Base-by-base conservation (phyloP, 2,797 vertebrate genomes). In the Cynodonichthys magdalenae region DNA sequence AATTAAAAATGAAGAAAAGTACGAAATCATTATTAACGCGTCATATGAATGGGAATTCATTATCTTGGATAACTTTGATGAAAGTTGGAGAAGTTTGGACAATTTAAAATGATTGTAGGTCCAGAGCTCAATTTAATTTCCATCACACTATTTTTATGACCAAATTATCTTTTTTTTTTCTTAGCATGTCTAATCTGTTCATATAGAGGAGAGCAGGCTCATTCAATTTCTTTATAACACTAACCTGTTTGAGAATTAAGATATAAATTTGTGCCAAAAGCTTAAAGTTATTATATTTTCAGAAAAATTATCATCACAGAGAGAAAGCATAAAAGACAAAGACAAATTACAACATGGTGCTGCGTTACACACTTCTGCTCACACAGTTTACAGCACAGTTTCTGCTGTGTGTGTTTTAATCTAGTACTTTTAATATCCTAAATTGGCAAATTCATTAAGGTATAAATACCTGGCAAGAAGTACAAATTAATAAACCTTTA, bases 51-150 rank as follows among this genome's bases (percentile, higher is more conserved):
- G 48, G 59, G 58, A 75, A 66, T 81, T 60, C 9, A 81, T 75
- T 78, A 57, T 71, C 47, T 66, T 47, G 6, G 15, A 65, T 48
- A 54, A 53, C 82, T 81, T 78, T 80, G 74, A 84, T 84, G 68
- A 82, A 77, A 75, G 65, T 70, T 64, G 48, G 39, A 1, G 6
- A 71, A 61, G 67, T 52, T 59, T 54, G 42, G 57, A 77, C 51
- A 48, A 78, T 63, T 51, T 54, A 52, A 59, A 57, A 73, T 56
- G 54, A 64, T 85, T 82, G 48, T 59, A 42, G 70, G 73, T 60
- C 67, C 59, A 63, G 58, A 85, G 66, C 67, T 71, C 53, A 58
- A 67, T 85, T 83, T 69, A 79, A 77, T 81, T 79, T 66, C 48
- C 39, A 15, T 6, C 19, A 44, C 20, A 31, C 44, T 41, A 28